Percentiles rank a stretch among this genome's conserved stretches.
Evolutionary conservation across 2,113 vertebrate species (phyloP).

Genomic region (Microtus montanus): DNA sequence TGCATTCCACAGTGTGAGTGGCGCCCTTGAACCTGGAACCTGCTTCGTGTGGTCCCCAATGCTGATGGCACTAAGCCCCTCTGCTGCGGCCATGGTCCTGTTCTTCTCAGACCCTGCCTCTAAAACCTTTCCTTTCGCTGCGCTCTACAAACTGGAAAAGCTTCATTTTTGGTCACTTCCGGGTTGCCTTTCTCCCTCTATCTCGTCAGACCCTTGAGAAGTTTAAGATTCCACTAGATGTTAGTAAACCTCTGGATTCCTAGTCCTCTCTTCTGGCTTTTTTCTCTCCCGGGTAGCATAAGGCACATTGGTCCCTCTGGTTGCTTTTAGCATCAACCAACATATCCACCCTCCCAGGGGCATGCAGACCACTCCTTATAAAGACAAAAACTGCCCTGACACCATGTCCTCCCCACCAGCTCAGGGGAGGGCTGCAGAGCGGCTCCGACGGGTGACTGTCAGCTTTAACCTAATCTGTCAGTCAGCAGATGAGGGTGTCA

Average conservation of each 20-base stretch:
- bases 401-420: neutral
- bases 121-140: neutral
- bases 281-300: neutral
- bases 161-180: neutral
- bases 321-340: neutral
- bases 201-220: neutral
- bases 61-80: neutral
- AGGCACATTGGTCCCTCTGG: neutral
- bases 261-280: neutral
- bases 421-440: neutral
- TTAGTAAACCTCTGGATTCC: neutral
- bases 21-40: neutral
- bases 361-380: neutral
- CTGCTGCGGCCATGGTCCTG: neutral
- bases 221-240: neutral
- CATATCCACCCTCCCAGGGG: neutral
- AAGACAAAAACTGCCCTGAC: neutral
- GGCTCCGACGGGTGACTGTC: neutral
- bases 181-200: neutral
- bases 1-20: neutral
- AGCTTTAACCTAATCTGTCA: neutral
- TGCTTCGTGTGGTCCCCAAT: neutral
- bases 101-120: neutral
- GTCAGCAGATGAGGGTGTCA: neutral
- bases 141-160: neutral